Evolutionary conservation across 1,140 invertebrate genomes (phyloP), one percentile per base, ranked within the genome.

Genomic region (Pseudomyrmex concolor): DNA sequence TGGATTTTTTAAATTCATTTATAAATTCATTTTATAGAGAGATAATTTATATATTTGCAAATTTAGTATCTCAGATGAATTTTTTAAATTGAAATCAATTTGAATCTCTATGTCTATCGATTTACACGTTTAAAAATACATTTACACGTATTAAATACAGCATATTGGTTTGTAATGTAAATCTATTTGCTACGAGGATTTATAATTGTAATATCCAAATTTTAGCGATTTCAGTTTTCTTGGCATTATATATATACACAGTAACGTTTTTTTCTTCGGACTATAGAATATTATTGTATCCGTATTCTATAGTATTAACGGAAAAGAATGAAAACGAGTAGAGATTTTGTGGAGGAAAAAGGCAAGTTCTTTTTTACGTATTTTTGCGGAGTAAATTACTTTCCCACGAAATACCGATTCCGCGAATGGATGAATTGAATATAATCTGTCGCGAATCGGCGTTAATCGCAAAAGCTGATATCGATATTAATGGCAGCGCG

Each of bases 401-500:
- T 70, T 60, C 10, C 3, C 55, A 70, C 67, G 15, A 80, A 70
- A 59, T 80, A 43, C 25, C 66, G 76, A 71, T 71, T 59, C 43
- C 1, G 15, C 43, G 45, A 34, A 34, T 12, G 43, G n/a, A 60
- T 80, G 76, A 80, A 80, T 59, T 17, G 54, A 34, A 48, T 80
- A 70, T 80, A 80, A 80, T 80, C 54, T 45, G n/a, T 80, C 66
- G 66, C 43, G 22, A 80, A 80, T 80, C 76, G 76, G 43, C 54
- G 66, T 80, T 80, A 80, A 80, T 80, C 76, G 76, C 54, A 19
- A 71, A 80, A 80, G 66, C 76, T 80, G 76, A 80, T 80, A 80
- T 80, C 76, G 76, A 80, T 80, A 80, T 80, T 80, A 80, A 80
- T 80, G 54, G 54, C 66, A 80, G 43, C 13, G 5, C 13, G 2